A percentile compares a stretch with the other conserved stretches of the same genome.
Conservation (phyloP, 2,113 vertebrate genomes). For the Triplophysa tibetana region DNA sequence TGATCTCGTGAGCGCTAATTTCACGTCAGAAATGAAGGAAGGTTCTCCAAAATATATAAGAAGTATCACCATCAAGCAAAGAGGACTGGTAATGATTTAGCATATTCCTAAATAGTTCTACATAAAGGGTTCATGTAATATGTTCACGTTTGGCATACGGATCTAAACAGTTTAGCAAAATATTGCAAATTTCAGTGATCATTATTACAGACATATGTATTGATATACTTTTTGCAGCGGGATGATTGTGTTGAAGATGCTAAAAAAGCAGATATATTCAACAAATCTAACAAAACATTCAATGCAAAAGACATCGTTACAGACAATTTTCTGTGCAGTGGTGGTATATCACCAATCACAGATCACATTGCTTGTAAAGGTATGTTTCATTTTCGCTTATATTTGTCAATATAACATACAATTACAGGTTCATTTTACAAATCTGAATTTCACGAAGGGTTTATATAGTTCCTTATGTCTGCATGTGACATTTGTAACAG, state of each 20-base stretch:
- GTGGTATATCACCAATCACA: conserved; percentile 26
- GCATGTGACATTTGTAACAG: conserved; percentile 11
- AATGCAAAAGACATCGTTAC: conserved; percentile 60
- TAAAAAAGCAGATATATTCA: conserved; percentile 27
- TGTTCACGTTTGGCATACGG: too few species aligned
- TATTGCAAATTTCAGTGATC: not conserved
- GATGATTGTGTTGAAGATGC: conserved; percentile 64
- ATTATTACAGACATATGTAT: not conserved
- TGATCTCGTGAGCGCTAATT: conserved; percentile 59
- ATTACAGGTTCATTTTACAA: not conserved
- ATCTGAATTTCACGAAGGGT: not conserved
- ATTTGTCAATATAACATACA: too few species aligned
- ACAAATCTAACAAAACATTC: conserved; percentile 4
- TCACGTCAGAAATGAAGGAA: conserved; percentile 47
- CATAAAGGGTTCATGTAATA: too few species aligned
- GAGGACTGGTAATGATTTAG: conserved; percentile 56
- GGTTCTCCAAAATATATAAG: conserved; percentile 6
- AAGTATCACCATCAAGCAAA: conserved; percentile 58
- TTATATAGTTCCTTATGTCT: not conserved
- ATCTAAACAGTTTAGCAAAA: too few species aligned
- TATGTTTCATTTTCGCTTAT: conserved; percentile 41
- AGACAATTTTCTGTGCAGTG: conserved; percentile 73
- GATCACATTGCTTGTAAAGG: conserved; percentile 69
- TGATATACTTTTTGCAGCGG: conserved; percentile 55
- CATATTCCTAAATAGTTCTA: not conserved